These are phyloP conservation scores for Coregonus sp. DNA, from an alignment of 2,797 vertebrate species.

Conservation along the genomic window DNA sequence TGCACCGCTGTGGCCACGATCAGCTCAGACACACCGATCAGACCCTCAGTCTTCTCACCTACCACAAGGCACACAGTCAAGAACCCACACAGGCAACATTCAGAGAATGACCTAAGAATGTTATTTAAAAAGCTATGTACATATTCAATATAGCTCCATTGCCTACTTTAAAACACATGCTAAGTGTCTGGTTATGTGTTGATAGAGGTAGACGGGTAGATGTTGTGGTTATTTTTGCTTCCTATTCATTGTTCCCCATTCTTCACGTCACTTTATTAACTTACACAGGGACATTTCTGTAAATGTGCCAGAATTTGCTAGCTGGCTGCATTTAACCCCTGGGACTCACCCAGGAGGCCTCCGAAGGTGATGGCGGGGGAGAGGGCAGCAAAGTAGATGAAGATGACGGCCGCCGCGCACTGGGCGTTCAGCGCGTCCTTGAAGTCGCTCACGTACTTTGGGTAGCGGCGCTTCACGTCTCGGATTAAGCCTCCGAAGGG, in stretches of 20 bases:
- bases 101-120: not conserved
- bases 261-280: too few relatives aligned
- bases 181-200: not conserved
- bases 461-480: slow-evolving; percentile 87
- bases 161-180: not conserved
- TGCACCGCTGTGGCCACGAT: slow-evolving; percentile 90
- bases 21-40: slow-evolving; percentile 96
- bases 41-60: slow-evolving; percentile 93
- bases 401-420: slow-evolving; percentile 92
- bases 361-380: slow-evolving; percentile 96
- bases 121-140: too few relatives aligned
- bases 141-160: too few relatives aligned
- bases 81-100: not conserved
- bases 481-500: slow-evolving; percentile 88
- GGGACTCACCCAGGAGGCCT: slow-evolving; percentile 85
- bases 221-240: too few relatives aligned
- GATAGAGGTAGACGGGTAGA: too few relatives aligned
- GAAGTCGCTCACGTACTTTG: slow-evolving; percentile 92
- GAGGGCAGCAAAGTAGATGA: slow-evolving; percentile 95
- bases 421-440: slow-evolving; percentile 90
- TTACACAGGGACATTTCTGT: too few relatives aligned
- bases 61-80: not conserved
- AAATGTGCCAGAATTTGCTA: not conserved
- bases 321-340: not conserved
- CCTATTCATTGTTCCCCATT: too few relatives aligned